Evolutionary conservation across 1,140 invertebrate genomes (phyloP).

Genomic region (Psilanteris sp.): DNA sequence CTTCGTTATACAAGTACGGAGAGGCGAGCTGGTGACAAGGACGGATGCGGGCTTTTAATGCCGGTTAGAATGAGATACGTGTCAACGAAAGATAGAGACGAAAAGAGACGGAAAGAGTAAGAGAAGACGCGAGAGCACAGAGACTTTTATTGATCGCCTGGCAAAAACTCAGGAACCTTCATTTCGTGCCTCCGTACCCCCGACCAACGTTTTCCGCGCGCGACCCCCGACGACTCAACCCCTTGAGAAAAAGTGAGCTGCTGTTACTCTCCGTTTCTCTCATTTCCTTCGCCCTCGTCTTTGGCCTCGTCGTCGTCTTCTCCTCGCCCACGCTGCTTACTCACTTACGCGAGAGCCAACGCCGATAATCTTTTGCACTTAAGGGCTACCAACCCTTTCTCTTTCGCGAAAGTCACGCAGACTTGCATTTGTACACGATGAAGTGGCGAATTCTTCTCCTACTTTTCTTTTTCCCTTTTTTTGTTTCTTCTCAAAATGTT

Average conservation of each 20-base stretch:
- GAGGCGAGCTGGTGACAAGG: slow-evolving; percentile 61
- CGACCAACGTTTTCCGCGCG: slow-evolving; percentile 63
- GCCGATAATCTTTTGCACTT: slow-evolving; percentile 77
- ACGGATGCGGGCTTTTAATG: slow-evolving; percentile 16
- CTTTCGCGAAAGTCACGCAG: slow-evolving; percentile 53
- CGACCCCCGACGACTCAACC: slow-evolving; percentile 62
- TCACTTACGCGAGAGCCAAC: slow-evolving; percentile 58
- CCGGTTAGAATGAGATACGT: slow-evolving; percentile 24
- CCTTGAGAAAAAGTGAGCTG: slow-evolving; percentile 66
- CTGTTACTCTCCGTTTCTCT: slow-evolving; percentile 60
- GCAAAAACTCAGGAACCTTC: slow-evolving; percentile 80
- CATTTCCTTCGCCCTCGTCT: slow-evolving; percentile 58
- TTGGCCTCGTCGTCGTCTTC: slow-evolving; percentile 48
- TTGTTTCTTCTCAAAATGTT: no score
- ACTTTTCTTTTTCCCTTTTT: no score
- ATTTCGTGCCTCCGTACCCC: slow-evolving; percentile 76
- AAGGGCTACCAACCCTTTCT: slow-evolving; percentile 70
- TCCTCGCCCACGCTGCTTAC: slow-evolving; percentile 48
- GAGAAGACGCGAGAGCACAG: slow-evolving; percentile 72
- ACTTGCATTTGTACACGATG: neutral
- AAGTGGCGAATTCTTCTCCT: no score
- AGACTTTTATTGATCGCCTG: slow-evolving; percentile 81
- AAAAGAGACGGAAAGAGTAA: slow-evolving; percentile 36
- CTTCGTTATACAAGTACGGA: slow-evolving; percentile 79
- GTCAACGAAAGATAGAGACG: slow-evolving; percentile 50